Evolutionary conservation across 2,113 vertebrate genomes (phyloP).

Genomic region (Microcebus tavaratra): DNA sequence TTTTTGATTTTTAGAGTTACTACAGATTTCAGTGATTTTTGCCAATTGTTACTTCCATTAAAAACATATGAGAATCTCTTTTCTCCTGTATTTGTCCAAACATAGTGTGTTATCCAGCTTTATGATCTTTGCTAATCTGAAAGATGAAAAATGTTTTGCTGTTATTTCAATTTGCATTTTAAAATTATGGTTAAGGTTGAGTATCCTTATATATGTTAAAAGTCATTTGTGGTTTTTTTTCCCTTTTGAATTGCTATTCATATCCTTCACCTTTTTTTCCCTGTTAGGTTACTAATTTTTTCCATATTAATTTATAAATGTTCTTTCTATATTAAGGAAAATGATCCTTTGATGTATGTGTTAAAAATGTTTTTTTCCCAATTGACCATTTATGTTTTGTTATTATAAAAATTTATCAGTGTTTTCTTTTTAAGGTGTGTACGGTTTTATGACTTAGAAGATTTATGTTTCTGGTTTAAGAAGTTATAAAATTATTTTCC

Average conservation of each 20-base stretch:
- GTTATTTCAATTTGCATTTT: constrained; percentile 35
- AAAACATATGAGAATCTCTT: background rate
- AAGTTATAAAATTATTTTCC: background rate
- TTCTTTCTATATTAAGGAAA: background rate
- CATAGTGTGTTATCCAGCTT: background rate
- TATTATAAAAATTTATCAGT: background rate
- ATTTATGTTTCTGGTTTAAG: background rate
- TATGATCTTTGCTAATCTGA: constrained; percentile 18
- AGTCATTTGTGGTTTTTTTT: background rate
- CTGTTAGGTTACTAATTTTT: background rate
- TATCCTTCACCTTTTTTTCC: background rate
- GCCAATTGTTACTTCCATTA: background rate
- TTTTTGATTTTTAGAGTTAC: background rate
- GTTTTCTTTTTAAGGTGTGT: background rate
- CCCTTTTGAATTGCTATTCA: background rate
- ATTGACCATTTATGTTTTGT: background rate
- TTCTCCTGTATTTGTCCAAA: background rate
- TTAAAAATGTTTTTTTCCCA: background rate
- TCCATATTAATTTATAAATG: background rate
- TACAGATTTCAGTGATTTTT: constrained; percentile 33
- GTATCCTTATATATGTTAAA: background rate
- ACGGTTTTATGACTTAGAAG: background rate
- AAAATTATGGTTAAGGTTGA: constrained; percentile 29
- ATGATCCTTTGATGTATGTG: background rate
- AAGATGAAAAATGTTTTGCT: constrained; percentile 1